Conservation (phyloP, 2,888 invertebrate genomes). For the Cryptus viduatorius region DNA sequence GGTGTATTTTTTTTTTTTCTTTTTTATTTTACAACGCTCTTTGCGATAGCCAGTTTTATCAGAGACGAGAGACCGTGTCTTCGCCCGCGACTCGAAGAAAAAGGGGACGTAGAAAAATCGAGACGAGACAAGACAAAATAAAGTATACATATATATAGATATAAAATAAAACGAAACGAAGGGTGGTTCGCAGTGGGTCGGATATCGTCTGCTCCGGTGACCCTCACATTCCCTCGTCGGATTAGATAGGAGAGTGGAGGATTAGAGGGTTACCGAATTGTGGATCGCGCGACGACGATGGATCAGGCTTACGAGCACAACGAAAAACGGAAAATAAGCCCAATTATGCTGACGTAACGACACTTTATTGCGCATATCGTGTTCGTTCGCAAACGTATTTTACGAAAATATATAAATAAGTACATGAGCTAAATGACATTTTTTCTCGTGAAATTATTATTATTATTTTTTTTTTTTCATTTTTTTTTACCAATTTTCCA, state of each 20-base stretch:
- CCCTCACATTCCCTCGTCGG: constrained; percentile 26
- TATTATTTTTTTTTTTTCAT: not conserved
- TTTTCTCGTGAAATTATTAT: not conserved
- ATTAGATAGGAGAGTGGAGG: constrained; percentile 45
- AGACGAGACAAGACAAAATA: constrained; percentile 40
- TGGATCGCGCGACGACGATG: constrained; percentile 39
- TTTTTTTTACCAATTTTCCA: not conserved
- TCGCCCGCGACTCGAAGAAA: not conserved
- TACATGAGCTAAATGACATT: not conserved
- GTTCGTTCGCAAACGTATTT: not conserved
- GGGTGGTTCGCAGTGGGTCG: constrained; percentile 22
- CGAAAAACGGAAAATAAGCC: constrained; percentile 23
- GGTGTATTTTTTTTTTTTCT: constrained; percentile 38
- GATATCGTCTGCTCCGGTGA: constrained; percentile 38
- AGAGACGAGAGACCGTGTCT: not conserved
- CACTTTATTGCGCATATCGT: not conserved
- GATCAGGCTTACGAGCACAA: constrained; percentile 34
- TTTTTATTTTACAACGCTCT: constrained; percentile 45
- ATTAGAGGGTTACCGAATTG: constrained; percentile 57
- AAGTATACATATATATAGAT: constrained; percentile 31
- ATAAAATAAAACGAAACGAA: constrained; percentile 53
- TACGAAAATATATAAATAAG: not conserved
- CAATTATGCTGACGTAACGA: constrained; percentile 35
- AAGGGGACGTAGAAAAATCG: constrained; percentile 1
- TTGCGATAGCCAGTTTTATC: constrained; percentile 59